These are phyloP conservation scores for Troides oblongomaculatus DNA, from an alignment of 2,888 invertebrate species.

Conservation along the genomic window DNA sequence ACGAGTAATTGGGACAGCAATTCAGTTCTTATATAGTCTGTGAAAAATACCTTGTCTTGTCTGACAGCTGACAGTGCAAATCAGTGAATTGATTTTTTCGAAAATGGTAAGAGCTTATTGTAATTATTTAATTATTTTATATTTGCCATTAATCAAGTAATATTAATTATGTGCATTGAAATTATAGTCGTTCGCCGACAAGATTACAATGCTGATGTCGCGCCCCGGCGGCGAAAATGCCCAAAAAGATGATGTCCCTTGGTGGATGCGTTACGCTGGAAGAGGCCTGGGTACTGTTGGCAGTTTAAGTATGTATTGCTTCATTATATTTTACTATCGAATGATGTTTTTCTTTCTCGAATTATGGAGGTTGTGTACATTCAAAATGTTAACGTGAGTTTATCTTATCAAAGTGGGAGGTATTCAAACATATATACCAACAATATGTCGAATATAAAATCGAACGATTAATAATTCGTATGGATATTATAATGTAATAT, in stretches of 20 bases:
- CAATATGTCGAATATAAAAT: conserved; percentile 9
- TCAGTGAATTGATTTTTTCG: conserved; percentile 75
- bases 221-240: conserved; percentile 89
- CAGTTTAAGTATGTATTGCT: conserved; percentile 86
- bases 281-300: conserved; percentile 91
- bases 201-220: conserved; percentile 88
- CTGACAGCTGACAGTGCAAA: conserved; percentile 58
- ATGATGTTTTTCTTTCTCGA: background rate
- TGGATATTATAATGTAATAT: too few relatives aligned
- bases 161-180: conserved; percentile 44
- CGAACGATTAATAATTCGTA: too few relatives aligned
- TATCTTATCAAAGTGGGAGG: conserved; percentile 38
- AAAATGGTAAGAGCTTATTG: conserved; percentile 65
- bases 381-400: conserved; percentile 9
- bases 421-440: conserved; percentile 30
- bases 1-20: too few relatives aligned
- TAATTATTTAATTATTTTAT: conserved; percentile 42
- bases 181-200: conserved; percentile 87
- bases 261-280: conserved; percentile 94
- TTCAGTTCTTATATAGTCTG: background rate
- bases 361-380: background rate
- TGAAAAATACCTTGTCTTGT: conserved; percentile 32
- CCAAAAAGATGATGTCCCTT: conserved; percentile 90
- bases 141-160: conserved; percentile 25
- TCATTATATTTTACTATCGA: conserved; percentile 30